These are phyloP conservation scores for Myiotriccus ornatus DNA, from an alignment of 2,797 vertebrate genomes.

Conservation along the genomic window DNA sequence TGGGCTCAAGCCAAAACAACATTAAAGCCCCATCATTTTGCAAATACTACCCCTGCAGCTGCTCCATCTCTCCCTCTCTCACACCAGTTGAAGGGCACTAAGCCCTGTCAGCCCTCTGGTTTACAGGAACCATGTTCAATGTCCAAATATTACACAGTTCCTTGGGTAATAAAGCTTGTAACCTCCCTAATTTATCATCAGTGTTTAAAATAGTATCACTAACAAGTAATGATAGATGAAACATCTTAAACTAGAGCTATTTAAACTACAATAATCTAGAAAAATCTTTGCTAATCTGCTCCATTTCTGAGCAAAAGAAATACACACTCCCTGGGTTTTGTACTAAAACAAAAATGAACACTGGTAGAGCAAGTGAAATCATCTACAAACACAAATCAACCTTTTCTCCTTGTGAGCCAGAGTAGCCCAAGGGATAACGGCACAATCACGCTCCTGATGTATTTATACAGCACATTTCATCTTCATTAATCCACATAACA, in stretches of 20 bases:
- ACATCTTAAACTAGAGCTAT: neutral
- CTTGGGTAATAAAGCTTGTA: neutral
- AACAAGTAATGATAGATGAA: neutral
- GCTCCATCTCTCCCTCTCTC: neutral
- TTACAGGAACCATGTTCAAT: neutral
- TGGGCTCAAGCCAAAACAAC: neutral
- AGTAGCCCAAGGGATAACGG: slow-evolving; percentile 34
- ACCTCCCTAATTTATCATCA: neutral
- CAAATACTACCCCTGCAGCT: neutral
- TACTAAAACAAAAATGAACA: slow-evolving; percentile 12
- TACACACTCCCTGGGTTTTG: neutral
- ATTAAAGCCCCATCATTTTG: neutral
- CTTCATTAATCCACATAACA: slow-evolving; percentile 47
- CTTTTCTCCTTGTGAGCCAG: slow-evolving; percentile 44
- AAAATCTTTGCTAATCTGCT: neutral
- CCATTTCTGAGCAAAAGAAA: neutral
- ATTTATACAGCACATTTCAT: slow-evolving; percentile 38
- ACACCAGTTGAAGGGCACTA: neutral
- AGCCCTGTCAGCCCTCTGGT: neutral
- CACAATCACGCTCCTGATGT: neutral
- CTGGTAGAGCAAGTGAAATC: slow-evolving; percentile 20
- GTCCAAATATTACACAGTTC: neutral
- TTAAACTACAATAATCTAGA: neutral
- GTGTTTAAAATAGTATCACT: neutral
- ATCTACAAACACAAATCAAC: slow-evolving; percentile 52